Conservation (phyloP, 2,113 vertebrate species). For the Syngnathus floridae region DNA sequence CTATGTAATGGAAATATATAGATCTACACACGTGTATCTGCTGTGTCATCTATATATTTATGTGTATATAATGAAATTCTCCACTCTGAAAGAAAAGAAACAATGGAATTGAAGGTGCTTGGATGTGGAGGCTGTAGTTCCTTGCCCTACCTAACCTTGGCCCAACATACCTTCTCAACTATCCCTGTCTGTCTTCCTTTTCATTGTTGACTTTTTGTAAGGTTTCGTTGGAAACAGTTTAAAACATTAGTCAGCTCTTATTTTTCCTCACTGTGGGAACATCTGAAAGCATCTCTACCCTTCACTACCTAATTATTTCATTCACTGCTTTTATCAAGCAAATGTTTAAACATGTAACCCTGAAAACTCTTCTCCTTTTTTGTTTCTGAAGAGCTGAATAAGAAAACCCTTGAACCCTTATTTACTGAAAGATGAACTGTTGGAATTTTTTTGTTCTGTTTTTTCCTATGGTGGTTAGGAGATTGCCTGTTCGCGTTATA, state of each 20-base stretch:
- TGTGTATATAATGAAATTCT: slow-evolving; percentile 75
- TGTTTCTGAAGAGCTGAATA: slow-evolving; percentile 52
- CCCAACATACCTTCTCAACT: slow-evolving; percentile 1
- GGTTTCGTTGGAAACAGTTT: slow-evolving; percentile 64
- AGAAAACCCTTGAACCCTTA: slow-evolving; percentile 57
- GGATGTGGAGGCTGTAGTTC: slow-evolving; percentile 70
- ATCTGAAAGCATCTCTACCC: slow-evolving; percentile 34
- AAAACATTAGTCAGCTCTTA: slow-evolving; percentile 66
- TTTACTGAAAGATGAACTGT: slow-evolving; percentile 49
- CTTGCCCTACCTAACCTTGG: slow-evolving; percentile 6
- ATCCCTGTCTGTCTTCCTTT: slow-evolving; percentile 27
- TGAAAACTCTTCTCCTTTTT: slow-evolving; percentile 36
- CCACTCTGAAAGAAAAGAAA: slow-evolving; percentile 53
- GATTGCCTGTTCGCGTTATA: slow-evolving; percentile 58
- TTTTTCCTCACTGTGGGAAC: slow-evolving; percentile 34
- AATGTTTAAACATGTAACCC: slow-evolving; percentile 54
- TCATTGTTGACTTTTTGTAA: slow-evolving; percentile 47
- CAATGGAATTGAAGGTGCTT: slow-evolving; percentile 53
- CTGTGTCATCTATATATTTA: slow-evolving; percentile 75
- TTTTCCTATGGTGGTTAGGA: slow-evolving; percentile 62
- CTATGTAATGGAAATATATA: slow-evolving; percentile 76
- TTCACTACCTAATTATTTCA: slow-evolving; percentile 43
- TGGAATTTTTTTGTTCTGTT: slow-evolving; percentile 30
- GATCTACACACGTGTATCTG: slow-evolving; percentile 63
- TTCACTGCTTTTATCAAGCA: slow-evolving; percentile 38